Percentiles rank a stretch among this genome's conserved stretches.
phyloP scores from a whole-genome alignment of 2,888 invertebrate species.

The Microchrysa polita region DNA sequence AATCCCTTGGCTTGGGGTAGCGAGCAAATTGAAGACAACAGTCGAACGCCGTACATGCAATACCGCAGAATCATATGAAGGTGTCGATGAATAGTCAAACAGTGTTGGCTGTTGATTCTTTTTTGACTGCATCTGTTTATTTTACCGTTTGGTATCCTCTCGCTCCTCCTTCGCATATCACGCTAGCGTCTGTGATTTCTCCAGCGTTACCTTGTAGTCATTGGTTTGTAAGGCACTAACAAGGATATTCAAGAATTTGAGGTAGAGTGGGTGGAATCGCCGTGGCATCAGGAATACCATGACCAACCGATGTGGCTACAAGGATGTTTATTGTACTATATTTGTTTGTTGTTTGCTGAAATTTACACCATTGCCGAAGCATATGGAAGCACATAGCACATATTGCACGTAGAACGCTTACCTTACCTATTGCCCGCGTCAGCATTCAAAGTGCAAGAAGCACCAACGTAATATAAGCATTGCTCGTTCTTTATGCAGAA shows the following conservation, averaged over 20 bases:
- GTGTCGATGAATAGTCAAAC: too few relatives aligned
- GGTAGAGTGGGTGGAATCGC: neutral
- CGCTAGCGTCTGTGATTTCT: neutral
- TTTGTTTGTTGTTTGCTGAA: conserved; percentile 40
- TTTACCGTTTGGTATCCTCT: neutral
- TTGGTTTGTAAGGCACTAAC: neutral
- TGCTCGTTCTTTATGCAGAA: conserved; percentile 24
- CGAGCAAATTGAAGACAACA: too few relatives aligned
- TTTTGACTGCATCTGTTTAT: neutral
- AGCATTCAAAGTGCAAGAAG: neutral
- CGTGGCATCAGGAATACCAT: neutral
- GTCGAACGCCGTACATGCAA: too few relatives aligned
- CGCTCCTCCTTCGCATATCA: neutral
- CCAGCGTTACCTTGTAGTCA: neutral
- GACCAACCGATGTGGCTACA: conserved; percentile 4
- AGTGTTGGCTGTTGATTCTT: too few relatives aligned
- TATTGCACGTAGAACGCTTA: conserved; percentile 29
- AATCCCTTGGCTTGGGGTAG: too few relatives aligned
- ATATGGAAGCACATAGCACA: conserved; percentile 29
- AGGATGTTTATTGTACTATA: conserved; percentile 39
- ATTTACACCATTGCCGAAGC: conserved; percentile 37
- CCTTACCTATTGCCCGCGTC: conserved; percentile 33
- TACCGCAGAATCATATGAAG: too few relatives aligned
- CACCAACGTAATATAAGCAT: neutral
- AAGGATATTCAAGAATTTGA: conserved; percentile 7